Percentiles rank a stretch among this genome's conserved stretches.
These are phyloP conservation scores for Periparus ater DNA, from an alignment of 2,797 vertebrate genomes.

Conservation along the genomic window DNA sequence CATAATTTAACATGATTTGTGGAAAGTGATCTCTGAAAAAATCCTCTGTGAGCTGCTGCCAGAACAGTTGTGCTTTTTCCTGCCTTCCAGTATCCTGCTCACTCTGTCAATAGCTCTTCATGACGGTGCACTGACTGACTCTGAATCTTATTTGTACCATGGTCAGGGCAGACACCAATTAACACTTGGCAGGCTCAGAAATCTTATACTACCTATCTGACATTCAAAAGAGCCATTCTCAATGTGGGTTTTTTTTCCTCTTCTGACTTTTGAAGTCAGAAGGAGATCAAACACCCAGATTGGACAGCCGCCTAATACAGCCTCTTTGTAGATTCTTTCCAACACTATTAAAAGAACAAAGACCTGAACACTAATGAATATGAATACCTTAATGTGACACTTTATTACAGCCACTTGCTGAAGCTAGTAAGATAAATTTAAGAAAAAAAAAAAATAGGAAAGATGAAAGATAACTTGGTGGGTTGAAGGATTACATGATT, in stretches of 20 bases:
- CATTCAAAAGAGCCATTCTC: slow-evolving; percentile 74
- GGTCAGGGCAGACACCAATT: slow-evolving; percentile 76
- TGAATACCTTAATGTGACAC: slow-evolving; percentile 69
- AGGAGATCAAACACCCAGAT: slow-evolving; percentile 74
- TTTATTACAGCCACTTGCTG: slow-evolving; percentile 69
- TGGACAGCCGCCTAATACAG: slow-evolving; percentile 76
- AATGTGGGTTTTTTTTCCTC: slow-evolving; percentile 1
- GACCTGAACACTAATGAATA: slow-evolving; percentile 72
- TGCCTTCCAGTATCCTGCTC: slow-evolving; percentile 46
- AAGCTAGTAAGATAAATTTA: slow-evolving; percentile 57
- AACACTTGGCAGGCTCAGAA: slow-evolving; percentile 78
- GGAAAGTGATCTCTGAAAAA: slow-evolving; percentile 24
- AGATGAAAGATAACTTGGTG: slow-evolving; percentile 60
- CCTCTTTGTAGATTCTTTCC: slow-evolving; percentile 74
- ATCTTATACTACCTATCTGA: slow-evolving; percentile 65
- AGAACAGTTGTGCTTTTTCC: slow-evolving; percentile 49
- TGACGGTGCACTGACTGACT: slow-evolving; percentile 69
- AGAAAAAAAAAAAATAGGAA: slow-evolving; percentile 11
- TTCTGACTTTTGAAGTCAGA: slow-evolving; percentile 67
- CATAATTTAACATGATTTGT: neutral
- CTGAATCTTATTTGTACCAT: slow-evolving; percentile 68
- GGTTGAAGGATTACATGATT: slow-evolving; percentile 65
- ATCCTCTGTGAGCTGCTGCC: slow-evolving; percentile 13
- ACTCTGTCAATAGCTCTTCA: slow-evolving; percentile 69
- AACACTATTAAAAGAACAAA: slow-evolving; percentile 77